Conservation (phyloP, 1,140 invertebrate genomes). For the Caenorhabditis tropicalis region DNA sequence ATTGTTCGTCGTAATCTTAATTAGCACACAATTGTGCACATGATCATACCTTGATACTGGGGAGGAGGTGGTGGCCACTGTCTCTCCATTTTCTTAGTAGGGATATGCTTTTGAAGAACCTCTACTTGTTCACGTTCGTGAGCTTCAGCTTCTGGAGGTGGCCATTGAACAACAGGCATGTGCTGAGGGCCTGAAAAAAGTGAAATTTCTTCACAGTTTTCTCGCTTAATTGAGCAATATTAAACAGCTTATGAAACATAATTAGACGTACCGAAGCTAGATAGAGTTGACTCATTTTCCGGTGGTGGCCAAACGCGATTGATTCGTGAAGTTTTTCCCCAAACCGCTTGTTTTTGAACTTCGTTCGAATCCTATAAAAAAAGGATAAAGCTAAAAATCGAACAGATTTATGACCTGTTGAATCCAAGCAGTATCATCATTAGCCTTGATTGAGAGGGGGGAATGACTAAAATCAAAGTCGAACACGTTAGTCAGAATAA, state of each 20-base stretch:
- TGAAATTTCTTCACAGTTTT: no score
- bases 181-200: constrained; percentile 51
- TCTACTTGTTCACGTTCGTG: constrained; percentile 52
- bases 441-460: constrained; percentile 14
- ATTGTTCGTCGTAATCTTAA: not conserved
- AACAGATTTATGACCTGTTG: constrained; percentile 22
- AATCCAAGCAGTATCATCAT: constrained; percentile 53
- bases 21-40: not conserved
- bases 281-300: constrained; percentile 30
- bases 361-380: constrained; percentile 43
- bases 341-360: constrained; percentile 29
- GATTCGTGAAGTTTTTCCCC: constrained; percentile 32
- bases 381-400: not conserved
- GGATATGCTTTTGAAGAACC: constrained; percentile 55
- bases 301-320: constrained; percentile 56
- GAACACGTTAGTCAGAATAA: no score
- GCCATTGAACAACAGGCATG: constrained; percentile 58
- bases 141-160: constrained; percentile 55
- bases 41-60: constrained; percentile 46
- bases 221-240: no score
- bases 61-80: constrained; percentile 59
- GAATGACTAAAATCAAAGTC: constrained; percentile 15
- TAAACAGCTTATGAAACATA: not conserved
- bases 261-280: not conserved
- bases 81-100: constrained; percentile 51